Percentiles rank a stretch among this genome's conserved stretches.
phyloP scores from a whole-genome alignment of 2,888 invertebrate genomes.

The Cosmia trapezina region DNA sequence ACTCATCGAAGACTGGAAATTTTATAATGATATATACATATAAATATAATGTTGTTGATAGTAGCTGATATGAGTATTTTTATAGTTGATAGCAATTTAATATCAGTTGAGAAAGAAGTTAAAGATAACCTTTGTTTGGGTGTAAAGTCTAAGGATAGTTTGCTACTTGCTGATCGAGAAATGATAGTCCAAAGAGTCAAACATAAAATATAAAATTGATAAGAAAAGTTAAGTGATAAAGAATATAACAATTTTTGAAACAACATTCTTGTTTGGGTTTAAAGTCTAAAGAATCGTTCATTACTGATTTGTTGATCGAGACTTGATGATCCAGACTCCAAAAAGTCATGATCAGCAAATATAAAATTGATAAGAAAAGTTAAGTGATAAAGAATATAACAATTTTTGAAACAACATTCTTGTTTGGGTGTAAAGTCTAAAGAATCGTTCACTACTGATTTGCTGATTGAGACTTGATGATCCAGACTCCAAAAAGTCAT shows the following conservation, averaged over 20 bases:
- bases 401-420: too few species aligned
- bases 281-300: not conserved
- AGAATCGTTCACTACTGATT: too few species aligned
- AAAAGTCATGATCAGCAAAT: too few species aligned
- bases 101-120: conserved; percentile 8
- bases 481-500: too few species aligned
- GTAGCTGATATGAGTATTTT: conserved; percentile 37
- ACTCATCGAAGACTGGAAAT: conserved; percentile 36
- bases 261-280: not conserved
- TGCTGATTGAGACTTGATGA: too few species aligned
- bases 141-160: conserved; percentile 12
- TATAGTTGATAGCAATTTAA: conserved; percentile 4
- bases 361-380: too few species aligned
- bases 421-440: too few species aligned
- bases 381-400: too few species aligned
- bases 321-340: too few species aligned
- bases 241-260: not conserved
- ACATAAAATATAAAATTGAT: not conserved
- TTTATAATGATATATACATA: not conserved
- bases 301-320: too few species aligned
- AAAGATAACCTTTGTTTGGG: conserved; percentile 11
- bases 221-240: not conserved
- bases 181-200: not conserved
- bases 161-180: not conserved
- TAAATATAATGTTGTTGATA: not conserved